A percentile compares a stretch with the other conserved stretches of the same genome.
These are phyloP conservation scores for Garrulus glandarius DNA, from an alignment of 2,797 vertebrate species.

Conservation along the genomic window DNA sequence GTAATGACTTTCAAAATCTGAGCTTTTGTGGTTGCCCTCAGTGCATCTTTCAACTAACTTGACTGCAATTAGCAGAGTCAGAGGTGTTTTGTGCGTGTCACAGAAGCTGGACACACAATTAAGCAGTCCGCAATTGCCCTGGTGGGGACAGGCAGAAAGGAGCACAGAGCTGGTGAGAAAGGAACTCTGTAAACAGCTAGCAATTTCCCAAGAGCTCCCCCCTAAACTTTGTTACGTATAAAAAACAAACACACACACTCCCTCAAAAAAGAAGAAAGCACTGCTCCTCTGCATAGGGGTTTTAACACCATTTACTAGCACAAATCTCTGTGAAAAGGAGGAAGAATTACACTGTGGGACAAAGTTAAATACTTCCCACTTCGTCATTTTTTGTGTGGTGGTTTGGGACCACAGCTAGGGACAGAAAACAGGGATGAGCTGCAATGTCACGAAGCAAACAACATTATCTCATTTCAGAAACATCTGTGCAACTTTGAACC, in stretches of 20 bases:
- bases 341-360: not conserved
- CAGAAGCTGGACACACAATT: not conserved
- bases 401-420: not conserved
- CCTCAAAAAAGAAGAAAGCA: not conserved
- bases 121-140: not conserved
- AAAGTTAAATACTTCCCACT: not conserved
- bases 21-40: not conserved
- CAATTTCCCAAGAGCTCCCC: not conserved
- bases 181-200: not conserved
- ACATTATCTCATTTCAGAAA: not conserved
- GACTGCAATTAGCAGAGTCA: not conserved
- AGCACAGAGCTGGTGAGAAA: not conserved
- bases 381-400: not conserved
- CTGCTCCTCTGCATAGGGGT: rapidly evolving
- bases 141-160: not conserved
- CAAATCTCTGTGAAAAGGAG: not conserved
- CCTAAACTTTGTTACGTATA: not conserved
- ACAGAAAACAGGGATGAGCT: not conserved
- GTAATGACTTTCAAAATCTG: not conserved
- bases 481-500: not conserved
- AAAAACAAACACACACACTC: not conserved
- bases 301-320: not conserved
- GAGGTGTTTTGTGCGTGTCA: not conserved
- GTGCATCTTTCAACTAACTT: not conserved
- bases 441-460: not conserved